These are phyloP conservation scores for Cynaeus angustus DNA, from an alignment of 2,888 invertebrate species.

Conservation along the genomic window DNA sequence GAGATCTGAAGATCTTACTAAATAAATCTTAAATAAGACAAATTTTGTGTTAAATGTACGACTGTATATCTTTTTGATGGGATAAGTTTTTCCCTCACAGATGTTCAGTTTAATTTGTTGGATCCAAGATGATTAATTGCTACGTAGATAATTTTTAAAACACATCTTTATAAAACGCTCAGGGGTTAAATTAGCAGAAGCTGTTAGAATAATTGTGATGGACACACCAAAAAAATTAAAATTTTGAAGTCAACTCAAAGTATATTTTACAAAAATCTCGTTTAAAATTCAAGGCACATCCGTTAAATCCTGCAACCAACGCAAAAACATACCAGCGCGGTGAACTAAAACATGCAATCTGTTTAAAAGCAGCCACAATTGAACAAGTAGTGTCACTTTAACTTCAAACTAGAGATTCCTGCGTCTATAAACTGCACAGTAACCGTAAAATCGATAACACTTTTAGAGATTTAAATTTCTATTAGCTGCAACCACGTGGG, in stretches of 20 bases:
- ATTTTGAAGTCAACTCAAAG: too few relatives aligned
- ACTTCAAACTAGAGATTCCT: conserved; percentile 8
- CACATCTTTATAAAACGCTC: too few relatives aligned
- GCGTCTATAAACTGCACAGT: conserved; percentile 20
- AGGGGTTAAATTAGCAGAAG: too few relatives aligned
- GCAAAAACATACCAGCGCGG: too few relatives aligned
- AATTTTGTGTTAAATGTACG: background rate
- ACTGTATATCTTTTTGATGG: background rate
- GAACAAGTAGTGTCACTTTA: conserved; percentile 1
- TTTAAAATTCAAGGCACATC: too few relatives aligned
- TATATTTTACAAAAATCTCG: too few relatives aligned
- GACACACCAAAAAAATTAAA: too few relatives aligned
- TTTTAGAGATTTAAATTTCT: conserved; percentile 25
- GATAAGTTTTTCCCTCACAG: background rate
- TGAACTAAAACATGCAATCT: background rate
- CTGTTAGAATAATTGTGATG: too few relatives aligned
- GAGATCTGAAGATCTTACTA: background rate
- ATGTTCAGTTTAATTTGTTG: background rate
- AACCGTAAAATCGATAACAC: conserved; percentile 28
- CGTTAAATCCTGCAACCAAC: too few relatives aligned
- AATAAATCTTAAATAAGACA: background rate
- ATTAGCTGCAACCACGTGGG: too few relatives aligned
- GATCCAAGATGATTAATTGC: background rate
- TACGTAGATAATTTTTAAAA: background rate
- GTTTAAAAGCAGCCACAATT: background rate